These are phyloP conservation scores for Planiliza haematocheilus DNA, from an alignment of 2,113 vertebrate genomes.

Conservation along the genomic window DNA sequence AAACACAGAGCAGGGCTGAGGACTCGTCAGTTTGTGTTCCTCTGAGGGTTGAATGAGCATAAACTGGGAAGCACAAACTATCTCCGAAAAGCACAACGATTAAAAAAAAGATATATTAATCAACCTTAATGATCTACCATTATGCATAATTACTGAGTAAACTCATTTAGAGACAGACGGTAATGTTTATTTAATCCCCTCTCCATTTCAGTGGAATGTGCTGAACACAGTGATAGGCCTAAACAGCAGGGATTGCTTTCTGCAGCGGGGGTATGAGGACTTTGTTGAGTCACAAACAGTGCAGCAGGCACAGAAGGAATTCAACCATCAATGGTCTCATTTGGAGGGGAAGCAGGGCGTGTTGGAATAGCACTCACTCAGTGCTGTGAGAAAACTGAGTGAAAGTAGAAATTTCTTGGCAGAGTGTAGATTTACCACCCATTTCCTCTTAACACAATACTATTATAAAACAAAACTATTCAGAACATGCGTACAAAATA, in stretches of 20 bases:
- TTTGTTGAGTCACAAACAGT: conserved; percentile 46
- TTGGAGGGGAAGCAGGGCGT: conserved; percentile 58
- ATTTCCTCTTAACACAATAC: conserved; percentile 72
- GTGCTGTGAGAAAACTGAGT: conserved; percentile 25
- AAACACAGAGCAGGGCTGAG: conserved; percentile 33
- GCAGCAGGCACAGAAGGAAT: conserved; percentile 30
- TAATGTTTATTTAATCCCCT: conserved; percentile 69
- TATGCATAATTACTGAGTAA: conserved; percentile 73
- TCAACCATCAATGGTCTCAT: conserved; percentile 29
- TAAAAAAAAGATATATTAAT: conserved; percentile 69
- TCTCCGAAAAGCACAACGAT: conserved; percentile 56
- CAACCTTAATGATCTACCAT: conserved; percentile 70
- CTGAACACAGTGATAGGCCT: conserved; percentile 48
- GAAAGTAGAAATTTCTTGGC: conserved; percentile 60
- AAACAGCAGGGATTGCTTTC: conserved; percentile 13
- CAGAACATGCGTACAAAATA: conserved; percentile 39
- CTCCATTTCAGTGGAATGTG: conserved; percentile 72
- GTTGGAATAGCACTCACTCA: conserved; percentile 31
- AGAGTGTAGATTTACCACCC: conserved; percentile 46
- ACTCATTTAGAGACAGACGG: conserved; percentile 70
- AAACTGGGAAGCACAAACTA: conserved; percentile 44
- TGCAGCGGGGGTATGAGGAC: neutral
- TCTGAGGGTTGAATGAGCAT: conserved; percentile 36
- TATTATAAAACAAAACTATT: conserved; percentile 51
- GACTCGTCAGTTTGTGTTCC: conserved; percentile 30